Conservation (phyloP, 2,113 vertebrate species). For the Strix aluco region DNA sequence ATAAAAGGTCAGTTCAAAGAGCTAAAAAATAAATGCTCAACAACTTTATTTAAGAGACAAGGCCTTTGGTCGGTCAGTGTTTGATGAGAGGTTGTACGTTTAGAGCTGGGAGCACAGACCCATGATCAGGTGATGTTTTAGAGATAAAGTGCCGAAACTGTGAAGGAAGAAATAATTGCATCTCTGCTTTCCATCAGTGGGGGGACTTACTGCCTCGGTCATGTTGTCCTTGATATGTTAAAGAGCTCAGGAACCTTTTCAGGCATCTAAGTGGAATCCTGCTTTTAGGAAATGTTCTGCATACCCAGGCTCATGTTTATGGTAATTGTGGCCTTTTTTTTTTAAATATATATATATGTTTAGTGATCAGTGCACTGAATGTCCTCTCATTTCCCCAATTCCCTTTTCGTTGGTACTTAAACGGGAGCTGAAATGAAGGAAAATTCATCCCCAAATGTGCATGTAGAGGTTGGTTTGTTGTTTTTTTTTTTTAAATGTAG, state of each 20-base stretch:
- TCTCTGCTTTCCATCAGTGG: not conserved
- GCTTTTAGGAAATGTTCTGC: not conserved
- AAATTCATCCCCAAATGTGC: not conserved
- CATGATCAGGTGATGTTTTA: not conserved
- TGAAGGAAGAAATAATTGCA: not conserved
- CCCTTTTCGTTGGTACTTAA: not conserved
- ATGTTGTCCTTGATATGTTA: not conserved
- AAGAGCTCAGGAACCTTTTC: not conserved
- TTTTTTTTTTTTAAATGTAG: not conserved
- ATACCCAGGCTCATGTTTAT: not conserved
- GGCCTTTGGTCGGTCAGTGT: not conserved
- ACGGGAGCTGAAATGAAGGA: not conserved
- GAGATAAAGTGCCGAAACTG: not conserved
- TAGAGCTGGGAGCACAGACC: not conserved
- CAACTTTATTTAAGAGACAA: not conserved
- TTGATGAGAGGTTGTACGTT: not conserved
- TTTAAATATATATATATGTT: not conserved
- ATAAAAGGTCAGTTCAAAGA: not conserved
- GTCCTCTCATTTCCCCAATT: not conserved
- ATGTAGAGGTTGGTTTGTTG: no score
- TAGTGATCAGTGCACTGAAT: not conserved
- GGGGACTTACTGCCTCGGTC: not conserved
- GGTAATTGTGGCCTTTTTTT: not conserved
- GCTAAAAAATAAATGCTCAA: not conserved
- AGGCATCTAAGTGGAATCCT: not conserved